Conservation (phyloP, 1,140 invertebrate species). For the Lanistes nyassanus region DNA sequence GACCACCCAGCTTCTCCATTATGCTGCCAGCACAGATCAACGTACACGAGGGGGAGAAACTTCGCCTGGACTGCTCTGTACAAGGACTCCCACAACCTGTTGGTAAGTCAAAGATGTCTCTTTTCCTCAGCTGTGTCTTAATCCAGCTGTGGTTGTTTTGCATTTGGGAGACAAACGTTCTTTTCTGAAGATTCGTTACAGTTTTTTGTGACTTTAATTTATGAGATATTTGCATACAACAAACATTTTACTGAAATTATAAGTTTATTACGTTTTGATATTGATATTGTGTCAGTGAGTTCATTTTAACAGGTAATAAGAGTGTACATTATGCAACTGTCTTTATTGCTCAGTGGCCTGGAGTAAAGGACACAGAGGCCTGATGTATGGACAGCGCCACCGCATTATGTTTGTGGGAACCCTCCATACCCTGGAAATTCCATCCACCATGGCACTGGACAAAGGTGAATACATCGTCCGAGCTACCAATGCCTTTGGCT, state of each 20-base stretch:
- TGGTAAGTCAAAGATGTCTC: slow-evolving; percentile 40
- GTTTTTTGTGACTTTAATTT: too few species aligned
- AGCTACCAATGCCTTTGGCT: slow-evolving; percentile 70
- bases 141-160: too few species aligned
- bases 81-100: slow-evolving; percentile 59
- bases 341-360: slow-evolving; percentile 73
- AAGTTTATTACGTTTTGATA: too few species aligned
- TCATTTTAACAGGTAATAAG: too few species aligned
- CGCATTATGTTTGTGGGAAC: slow-evolving; percentile 83
- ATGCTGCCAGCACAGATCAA: slow-evolving; percentile 55
- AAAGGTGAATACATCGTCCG: slow-evolving; percentile 84
- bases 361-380: slow-evolving; percentile 91
- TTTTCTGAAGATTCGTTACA: too few species aligned
- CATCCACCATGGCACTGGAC: slow-evolving; percentile 79
- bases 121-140: too few species aligned
- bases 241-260: too few species aligned
- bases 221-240: too few species aligned
- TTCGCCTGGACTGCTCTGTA: slow-evolving; percentile 56
- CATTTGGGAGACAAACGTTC: too few species aligned
- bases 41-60: slow-evolving; percentile 56
- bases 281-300: too few species aligned
- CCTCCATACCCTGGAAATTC: slow-evolving; percentile 79
- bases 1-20: slow-evolving; percentile 53
- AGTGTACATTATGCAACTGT: neutral
- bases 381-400: slow-evolving; percentile 81